Evolutionary conservation across 2,113 vertebrate species (phyloP).

Genomic region (Paramisgurnus dabryanus): DNA sequence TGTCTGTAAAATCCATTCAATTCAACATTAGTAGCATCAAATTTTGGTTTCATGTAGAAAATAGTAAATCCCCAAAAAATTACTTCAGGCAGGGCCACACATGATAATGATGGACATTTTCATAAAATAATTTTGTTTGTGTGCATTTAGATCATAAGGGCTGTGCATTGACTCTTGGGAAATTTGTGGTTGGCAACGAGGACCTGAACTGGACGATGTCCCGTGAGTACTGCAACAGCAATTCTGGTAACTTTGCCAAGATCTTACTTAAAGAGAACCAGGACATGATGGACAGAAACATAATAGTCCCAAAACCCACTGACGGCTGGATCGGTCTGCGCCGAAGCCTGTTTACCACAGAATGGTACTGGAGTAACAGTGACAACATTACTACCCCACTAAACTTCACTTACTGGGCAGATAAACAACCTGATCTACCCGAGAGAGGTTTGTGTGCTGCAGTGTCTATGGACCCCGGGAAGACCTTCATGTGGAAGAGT

Average conservation of each 20-base stretch:
- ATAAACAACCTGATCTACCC: slow-evolving; percentile 31
- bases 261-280: not conserved
- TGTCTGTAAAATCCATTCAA: no score
- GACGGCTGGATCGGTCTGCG: slow-evolving; percentile 70
- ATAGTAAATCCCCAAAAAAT: no score
- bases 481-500: slow-evolving; percentile 53
- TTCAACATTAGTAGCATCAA: no score
- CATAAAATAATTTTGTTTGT: not conserved
- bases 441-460: slow-evolving; percentile 57
- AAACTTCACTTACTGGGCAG: slow-evolving; percentile 53
- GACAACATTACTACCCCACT: not conserved
- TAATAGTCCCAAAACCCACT: accelerated
- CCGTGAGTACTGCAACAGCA: not conserved
- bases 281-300: not conserved
- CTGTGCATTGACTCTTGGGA: slow-evolving; percentile 50
- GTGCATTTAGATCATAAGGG: slow-evolving; percentile 58
- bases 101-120: not conserved
- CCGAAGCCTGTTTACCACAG: slow-evolving; percentile 46
- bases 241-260: slow-evolving; percentile 33
- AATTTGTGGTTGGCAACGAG: not conserved
- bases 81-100: no score
- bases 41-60: no score
- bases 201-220: slow-evolving; percentile 58
- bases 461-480: slow-evolving; percentile 4
- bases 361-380: slow-evolving; percentile 68